Evolutionary conservation across 2,797 vertebrate genomes (phyloP).

Genomic region (Trachops cirrhosus): DNA sequence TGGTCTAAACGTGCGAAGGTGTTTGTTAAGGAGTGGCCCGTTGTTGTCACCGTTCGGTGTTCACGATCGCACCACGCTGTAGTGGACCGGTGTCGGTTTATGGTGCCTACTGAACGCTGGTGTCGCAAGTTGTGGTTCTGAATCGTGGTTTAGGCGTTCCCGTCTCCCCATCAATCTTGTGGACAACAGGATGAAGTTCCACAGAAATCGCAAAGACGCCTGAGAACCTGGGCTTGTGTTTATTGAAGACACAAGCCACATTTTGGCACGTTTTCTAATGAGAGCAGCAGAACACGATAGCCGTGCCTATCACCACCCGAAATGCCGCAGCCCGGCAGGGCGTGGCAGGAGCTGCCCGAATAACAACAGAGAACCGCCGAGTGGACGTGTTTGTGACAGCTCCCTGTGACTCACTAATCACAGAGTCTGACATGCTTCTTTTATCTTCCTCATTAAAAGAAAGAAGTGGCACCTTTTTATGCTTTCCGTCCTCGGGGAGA

Average conservation of each 20-base stretch:
- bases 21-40: background rate
- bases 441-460: slow-evolving; percentile 50
- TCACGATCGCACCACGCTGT: background rate
- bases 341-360: slow-evolving; percentile 27
- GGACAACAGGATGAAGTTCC: background rate
- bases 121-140: background rate
- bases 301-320: background rate
- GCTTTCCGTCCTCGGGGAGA: background rate
- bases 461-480: background rate
- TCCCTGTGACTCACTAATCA: slow-evolving; percentile 70
- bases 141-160: background rate
- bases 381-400: slow-evolving; percentile 59
- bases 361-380: slow-evolving; percentile 34
- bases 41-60: background rate
- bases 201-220: background rate
- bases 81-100: background rate
- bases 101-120: background rate
- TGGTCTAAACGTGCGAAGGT: too few species aligned
- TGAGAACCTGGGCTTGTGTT: background rate
- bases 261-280: background rate
- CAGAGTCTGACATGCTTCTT: slow-evolving; percentile 53
- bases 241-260: background rate
- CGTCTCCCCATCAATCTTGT: background rate
- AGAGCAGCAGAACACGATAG: background rate
- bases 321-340: slow-evolving; percentile 29